Conservation (phyloP, 23 tunicate species). For the Trididemnum miniatum region DNA sequence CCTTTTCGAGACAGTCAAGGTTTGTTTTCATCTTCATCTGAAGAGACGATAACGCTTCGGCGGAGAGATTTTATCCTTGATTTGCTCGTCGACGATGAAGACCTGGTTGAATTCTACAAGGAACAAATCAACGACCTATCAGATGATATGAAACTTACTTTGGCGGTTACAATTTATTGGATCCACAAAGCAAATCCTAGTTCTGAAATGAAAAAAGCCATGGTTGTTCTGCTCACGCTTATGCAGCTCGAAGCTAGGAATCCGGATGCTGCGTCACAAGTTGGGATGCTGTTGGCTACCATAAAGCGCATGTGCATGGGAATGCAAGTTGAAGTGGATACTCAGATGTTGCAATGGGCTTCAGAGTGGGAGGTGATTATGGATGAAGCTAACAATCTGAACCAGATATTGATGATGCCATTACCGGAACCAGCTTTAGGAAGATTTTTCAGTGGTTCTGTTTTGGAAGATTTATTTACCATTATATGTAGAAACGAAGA, state of each 20-base stretch:
- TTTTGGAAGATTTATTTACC: not conserved
- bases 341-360: conserved; percentile 12
- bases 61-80: conserved; percentile 14
- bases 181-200: conserved; percentile 1
- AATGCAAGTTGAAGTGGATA: not conserved
- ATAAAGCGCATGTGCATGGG: not conserved
- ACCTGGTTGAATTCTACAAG: not conserved
- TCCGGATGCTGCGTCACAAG: not conserved
- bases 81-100: not conserved
- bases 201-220: not conserved
- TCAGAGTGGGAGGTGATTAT: conserved; percentile 28
- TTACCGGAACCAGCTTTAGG: conserved; percentile 30
- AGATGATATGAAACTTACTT: conserved; percentile 25
- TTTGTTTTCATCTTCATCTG: not conserved
- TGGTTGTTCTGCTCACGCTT: conserved; percentile 7
- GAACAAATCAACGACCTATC: conserved; percentile 8
- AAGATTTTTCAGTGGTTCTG: conserved; percentile 7
- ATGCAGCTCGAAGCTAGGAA: not conserved
- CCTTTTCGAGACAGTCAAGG: not conserved
- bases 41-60: not conserved
- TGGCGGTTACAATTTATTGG: conserved; percentile 42
- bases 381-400: conserved; percentile 23
- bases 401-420: conserved; percentile 21
- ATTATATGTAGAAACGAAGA: not conserved
- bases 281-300: not conserved